A percentile compares a stretch with the other conserved stretches of the same genome.
phyloP scores from a whole-genome alignment of 1,140 invertebrate genomes.

The Drosophila suzukii region DNA sequence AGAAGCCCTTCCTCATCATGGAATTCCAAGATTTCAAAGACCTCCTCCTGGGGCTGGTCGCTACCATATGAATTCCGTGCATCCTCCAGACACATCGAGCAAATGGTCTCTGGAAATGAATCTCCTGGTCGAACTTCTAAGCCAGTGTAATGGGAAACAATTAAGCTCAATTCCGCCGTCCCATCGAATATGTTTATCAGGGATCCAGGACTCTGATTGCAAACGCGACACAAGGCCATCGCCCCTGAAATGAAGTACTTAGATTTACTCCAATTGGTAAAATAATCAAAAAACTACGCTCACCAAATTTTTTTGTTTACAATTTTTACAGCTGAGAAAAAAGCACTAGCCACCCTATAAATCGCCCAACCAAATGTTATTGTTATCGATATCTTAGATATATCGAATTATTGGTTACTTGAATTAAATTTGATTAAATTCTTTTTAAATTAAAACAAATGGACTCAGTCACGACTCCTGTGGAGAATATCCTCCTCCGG shows the following conservation, averaged over 20 bases:
- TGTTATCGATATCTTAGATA: background rate
- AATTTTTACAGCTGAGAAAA: background rate
- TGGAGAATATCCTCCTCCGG: conserved; percentile 26
- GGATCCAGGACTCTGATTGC: background rate
- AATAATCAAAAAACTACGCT: background rate
- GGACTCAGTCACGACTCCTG: background rate
- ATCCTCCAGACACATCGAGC: background rate
- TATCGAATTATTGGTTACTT: background rate
- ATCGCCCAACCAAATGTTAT: background rate
- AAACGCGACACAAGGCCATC: conserved; percentile 8
- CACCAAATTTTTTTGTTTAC: conserved; percentile 5
- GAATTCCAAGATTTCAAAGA: background rate
- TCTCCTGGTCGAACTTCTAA: background rate
- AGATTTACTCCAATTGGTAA: background rate
- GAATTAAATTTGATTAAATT: background rate
- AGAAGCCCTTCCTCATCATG: background rate
- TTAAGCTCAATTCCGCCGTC: background rate
- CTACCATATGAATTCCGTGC: background rate
- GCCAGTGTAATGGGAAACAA: background rate
- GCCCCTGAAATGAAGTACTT: background rate
- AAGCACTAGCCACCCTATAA: background rate
- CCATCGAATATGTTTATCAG: conserved; percentile 18
- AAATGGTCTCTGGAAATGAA: conserved; percentile 1
- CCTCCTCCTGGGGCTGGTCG: background rate
- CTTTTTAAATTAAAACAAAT: background rate